Evolutionary conservation across 2,113 vertebrate genomes (phyloP), one percentile per base, ranked within the genome.

Genomic region (Istiophorus platypterus): DNA sequence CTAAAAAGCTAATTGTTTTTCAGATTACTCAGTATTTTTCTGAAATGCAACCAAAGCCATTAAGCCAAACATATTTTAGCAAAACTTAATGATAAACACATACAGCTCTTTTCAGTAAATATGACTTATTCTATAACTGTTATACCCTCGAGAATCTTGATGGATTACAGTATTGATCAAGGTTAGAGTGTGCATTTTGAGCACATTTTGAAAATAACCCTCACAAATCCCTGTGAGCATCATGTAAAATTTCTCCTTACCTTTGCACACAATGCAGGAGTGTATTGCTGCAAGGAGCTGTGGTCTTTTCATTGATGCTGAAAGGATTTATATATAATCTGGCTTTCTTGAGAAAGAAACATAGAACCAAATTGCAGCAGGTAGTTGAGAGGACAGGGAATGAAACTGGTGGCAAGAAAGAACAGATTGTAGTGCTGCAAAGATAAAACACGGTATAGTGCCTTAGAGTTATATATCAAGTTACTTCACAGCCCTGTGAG

Each of bases 281-380:
- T 69, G 70, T 57, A 80, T 72, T 64, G 45, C 65, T 86, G 72
- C 58, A 26, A 72, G 72, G 65, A 84, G 70, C 68, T 47, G 31
- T 18, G 27, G 79, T 34, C 71, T 74, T 78, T 77, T 76, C 81
- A 66, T 85, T 89, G 86, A 84, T 81, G 73, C 87, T 84, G 67
- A 58, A 80, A 87, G 80, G 90, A 90, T 94, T 93, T 93, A 91
- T 85, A 89, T 92, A 88, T 91, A 93, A 92, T 93, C 88, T 89
- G 41, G 10, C 81, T 84, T 80, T 89, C 87, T 69, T 73, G 37
- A 74, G 45, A 74, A 84, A 85, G 78, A 85, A 88, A 92, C 78
- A 82, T 59, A 34, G 78, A 88, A 80, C 67, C 24, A 31, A 69
- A 86, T 79, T 66, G 74, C 72, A 81, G 75, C 81, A 65, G 77